phyloP scores from a whole-genome alignment of 2,797 vertebrate species.

The Cirrhinus molitorella region DNA sequence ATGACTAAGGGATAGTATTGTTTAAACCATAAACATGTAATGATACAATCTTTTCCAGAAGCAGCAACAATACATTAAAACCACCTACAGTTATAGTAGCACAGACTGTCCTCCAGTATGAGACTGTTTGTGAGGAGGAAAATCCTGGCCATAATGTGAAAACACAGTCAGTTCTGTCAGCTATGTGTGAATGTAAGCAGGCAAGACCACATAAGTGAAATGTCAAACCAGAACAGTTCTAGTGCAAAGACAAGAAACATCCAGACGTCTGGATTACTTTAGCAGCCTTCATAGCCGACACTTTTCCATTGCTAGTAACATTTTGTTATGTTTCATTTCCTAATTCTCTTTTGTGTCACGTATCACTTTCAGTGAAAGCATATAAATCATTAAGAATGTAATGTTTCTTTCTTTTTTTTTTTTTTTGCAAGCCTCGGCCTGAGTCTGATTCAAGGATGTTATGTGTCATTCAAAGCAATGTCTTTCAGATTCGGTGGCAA shows the following conservation, averaged over 20 bases:
- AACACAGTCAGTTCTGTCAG: not conserved
- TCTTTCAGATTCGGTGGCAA: rapidly evolving
- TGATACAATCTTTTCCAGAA: not conserved
- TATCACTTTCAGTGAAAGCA: not conserved
- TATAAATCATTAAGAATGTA: no score
- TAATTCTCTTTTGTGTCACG: not conserved
- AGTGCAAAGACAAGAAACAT: not conserved
- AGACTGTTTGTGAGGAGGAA: not conserved
- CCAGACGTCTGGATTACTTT: not conserved
- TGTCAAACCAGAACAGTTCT: not conserved
- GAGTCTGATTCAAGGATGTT: not conserved
- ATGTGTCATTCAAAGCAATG: not conserved
- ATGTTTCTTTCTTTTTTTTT: no score
- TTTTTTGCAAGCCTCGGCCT: not conserved
- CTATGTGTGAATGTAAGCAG: not conserved
- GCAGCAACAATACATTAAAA: no score
- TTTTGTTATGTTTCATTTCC: not conserved
- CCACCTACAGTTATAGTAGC: not conserved
- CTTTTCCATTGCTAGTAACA: not conserved
- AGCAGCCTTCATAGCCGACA: not conserved
- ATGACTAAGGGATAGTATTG: not conserved
- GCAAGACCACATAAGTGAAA: not conserved
- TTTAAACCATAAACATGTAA: not conserved
- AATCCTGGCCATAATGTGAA: not conserved
- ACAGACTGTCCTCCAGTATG: not conserved